Conservation (phyloP, 2,797 vertebrate species). For the Ispidina lecontei region DNA sequence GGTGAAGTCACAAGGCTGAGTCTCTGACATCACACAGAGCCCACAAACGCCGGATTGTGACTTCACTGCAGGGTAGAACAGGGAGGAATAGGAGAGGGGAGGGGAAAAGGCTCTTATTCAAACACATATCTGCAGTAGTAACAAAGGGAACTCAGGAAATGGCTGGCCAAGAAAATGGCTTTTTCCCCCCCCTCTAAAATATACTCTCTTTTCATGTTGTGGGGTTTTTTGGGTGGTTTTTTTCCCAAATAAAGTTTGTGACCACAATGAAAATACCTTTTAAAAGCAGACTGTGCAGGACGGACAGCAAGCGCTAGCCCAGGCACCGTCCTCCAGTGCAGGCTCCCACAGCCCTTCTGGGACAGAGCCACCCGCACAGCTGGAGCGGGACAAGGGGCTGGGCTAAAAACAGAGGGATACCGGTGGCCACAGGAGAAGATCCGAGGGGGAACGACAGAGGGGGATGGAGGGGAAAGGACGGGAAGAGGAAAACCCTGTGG, state of each 20-base stretch:
- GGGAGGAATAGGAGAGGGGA: slow-evolving; percentile 62
- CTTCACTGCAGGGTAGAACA: slow-evolving; percentile 79
- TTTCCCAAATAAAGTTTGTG: slow-evolving; percentile 24
- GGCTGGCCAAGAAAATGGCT: slow-evolving; percentile 62
- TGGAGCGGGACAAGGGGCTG: background rate
- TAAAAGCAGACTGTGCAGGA: background rate
- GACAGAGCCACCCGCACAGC: background rate
- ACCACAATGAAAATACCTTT: background rate
- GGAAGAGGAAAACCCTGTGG: background rate
- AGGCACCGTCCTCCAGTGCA: background rate
- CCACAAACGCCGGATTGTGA: slow-evolving; percentile 76
- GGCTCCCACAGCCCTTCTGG: background rate
- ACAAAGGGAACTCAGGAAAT: slow-evolving; percentile 71
- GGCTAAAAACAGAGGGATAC: background rate
- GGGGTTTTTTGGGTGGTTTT: background rate
- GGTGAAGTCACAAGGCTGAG: slow-evolving; percentile 82
- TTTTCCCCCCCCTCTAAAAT: background rate
- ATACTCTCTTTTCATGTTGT: background rate
- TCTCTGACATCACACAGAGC: slow-evolving; percentile 79
- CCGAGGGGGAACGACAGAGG: fast-evolving
- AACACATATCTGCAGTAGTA: slow-evolving; percentile 75
- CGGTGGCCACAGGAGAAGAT: fast-evolving
- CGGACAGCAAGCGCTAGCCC: background rate
- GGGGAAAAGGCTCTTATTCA: slow-evolving; percentile 71
- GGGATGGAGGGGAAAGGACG: background rate